A percentile compares a stretch with the other conserved stretches of the same genome.
phyloP scores from a whole-genome alignment of 2,797 vertebrate species.

The Natrix natrix region DNA sequence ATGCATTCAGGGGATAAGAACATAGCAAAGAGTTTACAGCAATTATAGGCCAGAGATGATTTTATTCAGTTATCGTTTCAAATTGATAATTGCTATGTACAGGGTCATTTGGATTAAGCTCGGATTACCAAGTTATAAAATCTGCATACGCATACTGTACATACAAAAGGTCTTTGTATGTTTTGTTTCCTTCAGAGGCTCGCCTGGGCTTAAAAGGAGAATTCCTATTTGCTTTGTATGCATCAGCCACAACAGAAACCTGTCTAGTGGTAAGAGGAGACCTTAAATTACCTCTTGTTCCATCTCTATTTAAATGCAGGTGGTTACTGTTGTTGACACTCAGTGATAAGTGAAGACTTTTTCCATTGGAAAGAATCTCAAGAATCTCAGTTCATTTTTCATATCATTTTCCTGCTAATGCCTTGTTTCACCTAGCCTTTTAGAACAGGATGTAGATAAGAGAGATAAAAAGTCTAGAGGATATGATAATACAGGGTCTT shows the following conservation, averaged over 20 bases:
- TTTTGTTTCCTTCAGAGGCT: neutral
- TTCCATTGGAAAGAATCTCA: conserved; percentile 58
- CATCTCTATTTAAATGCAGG: conserved; percentile 49
- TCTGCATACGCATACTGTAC: neutral
- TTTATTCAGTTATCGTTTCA: neutral
- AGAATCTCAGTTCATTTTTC: conserved; percentile 53
- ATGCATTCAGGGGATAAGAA: neutral
- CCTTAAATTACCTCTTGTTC: conserved; percentile 36
- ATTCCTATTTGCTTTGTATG: conserved; percentile 2
- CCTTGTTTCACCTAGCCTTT: conserved; percentile 4
- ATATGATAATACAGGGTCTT: neutral
- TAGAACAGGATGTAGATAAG: neutral
- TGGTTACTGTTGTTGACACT: conserved; percentile 61
- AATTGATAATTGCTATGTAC: neutral
- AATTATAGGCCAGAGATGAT: neutral
- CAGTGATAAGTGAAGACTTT: conserved; percentile 46
- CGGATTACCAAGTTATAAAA: neutral
- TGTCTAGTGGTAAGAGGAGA: conserved; percentile 15
- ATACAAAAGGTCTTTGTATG: neutral
- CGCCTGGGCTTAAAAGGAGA: neutral
- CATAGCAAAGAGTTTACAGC: neutral
- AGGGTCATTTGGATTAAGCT: neutral
- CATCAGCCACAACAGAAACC: neutral
- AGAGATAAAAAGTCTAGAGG: neutral
- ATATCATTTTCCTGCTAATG: conserved; percentile 24